These are phyloP conservation scores for Chitala chitala DNA, from an alignment of 2,113 vertebrate species.

Conservation along the genomic window DNA sequence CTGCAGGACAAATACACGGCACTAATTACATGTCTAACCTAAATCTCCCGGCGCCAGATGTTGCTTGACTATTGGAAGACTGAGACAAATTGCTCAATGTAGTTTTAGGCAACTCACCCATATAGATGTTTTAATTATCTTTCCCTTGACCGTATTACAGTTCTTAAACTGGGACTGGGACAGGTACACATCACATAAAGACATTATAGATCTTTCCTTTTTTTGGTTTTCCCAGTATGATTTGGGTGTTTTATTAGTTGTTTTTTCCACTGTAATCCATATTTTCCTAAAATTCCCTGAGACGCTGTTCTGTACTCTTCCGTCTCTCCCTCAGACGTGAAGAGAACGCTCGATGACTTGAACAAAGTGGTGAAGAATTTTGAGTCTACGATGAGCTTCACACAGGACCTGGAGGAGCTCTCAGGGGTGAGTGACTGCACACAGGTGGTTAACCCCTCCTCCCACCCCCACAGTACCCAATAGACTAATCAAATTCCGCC, in stretches of 20 bases:
- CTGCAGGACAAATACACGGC: constrained; percentile 70
- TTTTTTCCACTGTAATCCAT: neutral
- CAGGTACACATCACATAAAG: neutral
- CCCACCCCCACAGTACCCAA: neutral
- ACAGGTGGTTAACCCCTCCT: neutral
- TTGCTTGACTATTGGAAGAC: constrained; percentile 69
- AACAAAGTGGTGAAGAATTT: constrained; percentile 84
- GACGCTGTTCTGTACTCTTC: constrained; percentile 34
- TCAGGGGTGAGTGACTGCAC: constrained; percentile 62
- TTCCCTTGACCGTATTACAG: constrained; percentile 76
- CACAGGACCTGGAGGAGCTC: constrained; percentile 77
- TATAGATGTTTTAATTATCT: constrained; percentile 73
- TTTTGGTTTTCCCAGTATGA: constrained; percentile 48
- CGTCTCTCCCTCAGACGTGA: constrained; percentile 75
- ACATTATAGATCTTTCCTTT: constrained; percentile 38
- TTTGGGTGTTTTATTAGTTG: constrained; percentile 62
- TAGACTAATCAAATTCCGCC: neutral
- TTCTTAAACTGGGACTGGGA: neutral
- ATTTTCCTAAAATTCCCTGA: constrained; percentile 29
- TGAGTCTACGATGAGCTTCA: constrained; percentile 76
- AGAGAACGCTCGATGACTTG: constrained; percentile 76
- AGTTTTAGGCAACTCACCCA: constrained; percentile 58
- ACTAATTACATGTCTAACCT: constrained; percentile 77
- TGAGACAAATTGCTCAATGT: constrained; percentile 64
- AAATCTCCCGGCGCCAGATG: constrained; percentile 74